phyloP scores from a whole-genome alignment of 2,113 vertebrate genomes.

The Holacanthus passer region DNA sequence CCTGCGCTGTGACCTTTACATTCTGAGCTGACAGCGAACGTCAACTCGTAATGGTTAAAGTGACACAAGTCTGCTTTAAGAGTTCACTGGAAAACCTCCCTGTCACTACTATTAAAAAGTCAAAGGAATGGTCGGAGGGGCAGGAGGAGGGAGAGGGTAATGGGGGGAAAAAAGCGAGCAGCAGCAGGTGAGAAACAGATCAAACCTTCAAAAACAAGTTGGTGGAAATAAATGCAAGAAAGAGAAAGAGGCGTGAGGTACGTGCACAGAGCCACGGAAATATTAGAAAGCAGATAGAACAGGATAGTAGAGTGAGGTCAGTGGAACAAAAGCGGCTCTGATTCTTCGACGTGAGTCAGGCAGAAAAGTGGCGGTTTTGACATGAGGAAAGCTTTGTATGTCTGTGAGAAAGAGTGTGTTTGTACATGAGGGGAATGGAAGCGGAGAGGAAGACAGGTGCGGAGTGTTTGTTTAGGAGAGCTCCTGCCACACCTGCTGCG shows the following conservation, averaged over 20 bases:
- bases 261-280: conserved; percentile 15
- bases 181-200: conserved; percentile 49
- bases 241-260: conserved; percentile 13
- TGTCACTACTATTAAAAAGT: conserved; percentile 34
- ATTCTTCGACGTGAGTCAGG: background rate
- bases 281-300: conserved; percentile 25
- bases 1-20: conserved; percentile 48
- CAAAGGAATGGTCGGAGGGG: conserved; percentile 8
- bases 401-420: conserved; percentile 42
- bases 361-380: conserved; percentile 6
- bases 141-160: background rate
- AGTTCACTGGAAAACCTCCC: conserved; percentile 59
- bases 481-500: conserved; percentile 63
- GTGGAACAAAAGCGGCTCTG: conserved; percentile 39
- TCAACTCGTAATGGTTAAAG: conserved; percentile 53
- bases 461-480: conserved; percentile 67
- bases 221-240: conserved; percentile 27
- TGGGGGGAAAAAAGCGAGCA: conserved; percentile 9
- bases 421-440: background rate
- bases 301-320: conserved; percentile 32
- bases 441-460: conserved; percentile 56
- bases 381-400: conserved; percentile 1
- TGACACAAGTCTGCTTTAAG: conserved; percentile 60
- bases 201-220: conserved; percentile 61
- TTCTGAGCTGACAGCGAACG: conserved; percentile 37